These are phyloP conservation scores for Panthera tigris DNA, from an alignment of 2,113 vertebrate species.

Conservation along the genomic window DNA sequence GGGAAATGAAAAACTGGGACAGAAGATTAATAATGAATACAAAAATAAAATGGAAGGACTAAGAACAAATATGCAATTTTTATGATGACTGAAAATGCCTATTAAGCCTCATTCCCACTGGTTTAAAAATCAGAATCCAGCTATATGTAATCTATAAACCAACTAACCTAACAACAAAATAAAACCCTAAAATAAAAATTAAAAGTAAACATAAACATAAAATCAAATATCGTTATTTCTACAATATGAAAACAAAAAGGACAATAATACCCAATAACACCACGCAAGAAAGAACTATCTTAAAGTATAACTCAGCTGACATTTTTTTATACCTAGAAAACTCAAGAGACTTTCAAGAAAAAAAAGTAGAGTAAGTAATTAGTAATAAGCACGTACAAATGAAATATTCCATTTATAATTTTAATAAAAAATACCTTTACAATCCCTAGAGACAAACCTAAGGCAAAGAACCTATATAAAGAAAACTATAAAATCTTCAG, in stretches of 20 bases:
- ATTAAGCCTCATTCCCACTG: background rate
- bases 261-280: background rate
- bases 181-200: background rate
- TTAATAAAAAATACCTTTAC: background rate
- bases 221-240: background rate
- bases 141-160: background rate
- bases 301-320: background rate
- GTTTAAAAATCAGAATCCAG: constrained; percentile 4
- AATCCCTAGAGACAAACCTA: background rate
- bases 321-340: background rate
- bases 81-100: background rate
- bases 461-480: background rate
- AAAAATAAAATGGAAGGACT: background rate
- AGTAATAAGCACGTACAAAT: background rate
- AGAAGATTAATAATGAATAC: background rate
- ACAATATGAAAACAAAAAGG: background rate
- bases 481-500: background rate
- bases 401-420: background rate
- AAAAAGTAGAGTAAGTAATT: background rate
- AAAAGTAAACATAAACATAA: background rate
- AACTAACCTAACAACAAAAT: background rate
- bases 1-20: background rate
- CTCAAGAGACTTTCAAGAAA: background rate
- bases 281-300: background rate
- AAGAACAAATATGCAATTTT: background rate